Percentiles rank a stretch among this genome's conserved stretches.
phyloP scores from a whole-genome alignment of 2,797 vertebrate species.

The Gadopsis marmoratus region DNA sequence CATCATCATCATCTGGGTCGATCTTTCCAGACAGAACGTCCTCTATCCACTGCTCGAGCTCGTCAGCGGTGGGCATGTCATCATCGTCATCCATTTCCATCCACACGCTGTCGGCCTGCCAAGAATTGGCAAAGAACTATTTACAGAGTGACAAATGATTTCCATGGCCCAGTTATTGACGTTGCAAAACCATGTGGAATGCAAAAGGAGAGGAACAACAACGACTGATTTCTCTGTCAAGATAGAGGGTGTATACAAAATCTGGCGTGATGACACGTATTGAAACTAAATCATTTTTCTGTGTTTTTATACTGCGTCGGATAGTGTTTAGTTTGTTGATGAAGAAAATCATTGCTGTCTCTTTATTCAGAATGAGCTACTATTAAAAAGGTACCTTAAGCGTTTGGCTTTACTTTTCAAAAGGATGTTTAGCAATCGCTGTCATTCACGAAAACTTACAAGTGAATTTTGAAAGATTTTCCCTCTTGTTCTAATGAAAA shows the following conservation, averaged over 20 bases:
- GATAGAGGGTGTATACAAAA: too few species aligned
- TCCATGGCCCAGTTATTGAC: background rate
- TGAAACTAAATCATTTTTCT: background rate
- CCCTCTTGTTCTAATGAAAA: background rate
- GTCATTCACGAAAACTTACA: background rate
- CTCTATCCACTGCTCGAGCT: slow-evolving; percentile 92
- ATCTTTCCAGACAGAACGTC: slow-evolving; percentile 91
- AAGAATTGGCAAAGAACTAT: background rate
- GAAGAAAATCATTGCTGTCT: background rate
- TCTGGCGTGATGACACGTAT: background rate
- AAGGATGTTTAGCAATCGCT: background rate
- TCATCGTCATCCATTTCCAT: slow-evolving; percentile 93
- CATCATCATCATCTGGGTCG: slow-evolving; percentile 87
- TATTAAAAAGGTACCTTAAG: background rate
- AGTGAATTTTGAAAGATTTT: background rate
- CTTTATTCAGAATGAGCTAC: background rate
- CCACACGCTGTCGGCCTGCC: slow-evolving; percentile 94
- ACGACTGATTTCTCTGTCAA: background rate
- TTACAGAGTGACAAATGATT: background rate
- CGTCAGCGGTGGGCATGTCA: slow-evolving; percentile 89
- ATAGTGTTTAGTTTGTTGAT: background rate
- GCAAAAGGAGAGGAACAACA: too few species aligned
- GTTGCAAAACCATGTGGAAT: background rate
- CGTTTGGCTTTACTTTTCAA: background rate
- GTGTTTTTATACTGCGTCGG: background rate